phyloP scores from a whole-genome alignment of 2,888 invertebrate species.

The Oxytorus armatus region DNA sequence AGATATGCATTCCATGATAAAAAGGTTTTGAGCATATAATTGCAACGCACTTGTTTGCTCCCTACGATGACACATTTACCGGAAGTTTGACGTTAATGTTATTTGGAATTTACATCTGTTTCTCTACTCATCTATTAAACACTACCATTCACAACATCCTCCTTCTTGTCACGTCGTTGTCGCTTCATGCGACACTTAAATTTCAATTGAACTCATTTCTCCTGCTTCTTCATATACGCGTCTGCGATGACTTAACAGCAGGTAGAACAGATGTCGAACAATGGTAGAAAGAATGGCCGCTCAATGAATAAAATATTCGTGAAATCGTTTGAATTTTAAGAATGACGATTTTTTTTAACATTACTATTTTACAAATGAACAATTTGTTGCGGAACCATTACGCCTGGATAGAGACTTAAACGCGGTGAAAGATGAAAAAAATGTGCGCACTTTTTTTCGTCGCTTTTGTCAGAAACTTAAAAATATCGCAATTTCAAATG shows the following conservation, averaged over 20 bases:
- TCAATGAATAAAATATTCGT: not conserved
- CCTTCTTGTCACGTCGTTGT: slow-evolving; percentile 14
- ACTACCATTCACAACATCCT: slow-evolving; percentile 25
- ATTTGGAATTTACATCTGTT: slow-evolving; percentile 22
- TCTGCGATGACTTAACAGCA: slow-evolving; percentile 1
- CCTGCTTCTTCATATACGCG: slow-evolving; percentile 2
- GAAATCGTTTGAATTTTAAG: not conserved
- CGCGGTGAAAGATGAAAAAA: no score
- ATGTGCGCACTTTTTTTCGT: no score
- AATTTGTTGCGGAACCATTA: no score
- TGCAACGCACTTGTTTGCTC: slow-evolving; percentile 16
- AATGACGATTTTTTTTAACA: not conserved
- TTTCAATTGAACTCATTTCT: slow-evolving; percentile 32
- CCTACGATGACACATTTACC: slow-evolving; percentile 30
- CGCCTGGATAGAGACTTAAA: no score
- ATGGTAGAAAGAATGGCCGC: not conserved
- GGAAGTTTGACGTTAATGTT: slow-evolving; percentile 33
- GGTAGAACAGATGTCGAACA: slow-evolving; percentile 6
- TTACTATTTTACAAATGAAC: no score
- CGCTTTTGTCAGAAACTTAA: no score
- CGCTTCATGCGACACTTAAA: slow-evolving; percentile 27
- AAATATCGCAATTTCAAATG: no score
- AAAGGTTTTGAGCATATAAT: slow-evolving; percentile 5
- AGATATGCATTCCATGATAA: not conserved
- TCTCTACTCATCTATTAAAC: slow-evolving; percentile 12